phyloP scores from a whole-genome alignment of 1,140 invertebrate genomes.

The Steinernema khuongi region DNA sequence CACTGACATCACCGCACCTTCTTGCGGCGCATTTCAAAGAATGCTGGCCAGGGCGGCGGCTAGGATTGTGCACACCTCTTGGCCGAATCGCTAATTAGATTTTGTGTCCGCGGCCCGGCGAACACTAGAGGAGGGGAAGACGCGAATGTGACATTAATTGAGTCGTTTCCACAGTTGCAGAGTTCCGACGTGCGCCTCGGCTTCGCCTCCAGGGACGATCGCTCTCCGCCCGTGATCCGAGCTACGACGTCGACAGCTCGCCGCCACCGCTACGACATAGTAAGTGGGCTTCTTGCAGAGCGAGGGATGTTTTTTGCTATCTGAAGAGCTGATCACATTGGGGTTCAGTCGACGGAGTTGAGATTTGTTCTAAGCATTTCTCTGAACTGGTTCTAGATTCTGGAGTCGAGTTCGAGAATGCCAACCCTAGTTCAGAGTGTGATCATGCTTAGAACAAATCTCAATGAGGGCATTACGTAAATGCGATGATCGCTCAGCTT shows the following conservation, averaged over 20 bases:
- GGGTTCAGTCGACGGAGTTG: background rate
- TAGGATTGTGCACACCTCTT: background rate
- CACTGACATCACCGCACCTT: too few species aligned
- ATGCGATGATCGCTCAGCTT: too few species aligned
- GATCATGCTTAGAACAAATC: too few species aligned
- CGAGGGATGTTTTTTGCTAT: background rate
- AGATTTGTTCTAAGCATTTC: too few species aligned
- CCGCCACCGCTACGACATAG: background rate
- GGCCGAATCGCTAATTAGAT: background rate
- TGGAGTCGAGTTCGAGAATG: too few species aligned
- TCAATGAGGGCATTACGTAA: too few species aligned
- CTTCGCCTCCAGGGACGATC: slow-evolving; percentile 11
- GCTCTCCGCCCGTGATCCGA: slow-evolving; percentile 5
- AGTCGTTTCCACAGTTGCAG: slow-evolving; percentile 11
- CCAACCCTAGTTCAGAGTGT: too few species aligned
- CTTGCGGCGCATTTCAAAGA: too few species aligned
- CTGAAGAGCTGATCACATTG: background rate
- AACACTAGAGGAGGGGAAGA: background rate
- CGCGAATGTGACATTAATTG: slow-evolving; percentile 10
- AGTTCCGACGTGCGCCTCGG: background rate
- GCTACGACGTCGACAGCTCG: background rate
- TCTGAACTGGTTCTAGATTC: too few species aligned
- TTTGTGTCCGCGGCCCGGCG: background rate
- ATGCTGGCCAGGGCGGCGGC: too few species aligned
- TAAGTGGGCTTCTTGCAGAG: background rate